Base-by-base conservation (phyloP, 2,888 invertebrate genomes). In the Luperina testacea region DNA sequence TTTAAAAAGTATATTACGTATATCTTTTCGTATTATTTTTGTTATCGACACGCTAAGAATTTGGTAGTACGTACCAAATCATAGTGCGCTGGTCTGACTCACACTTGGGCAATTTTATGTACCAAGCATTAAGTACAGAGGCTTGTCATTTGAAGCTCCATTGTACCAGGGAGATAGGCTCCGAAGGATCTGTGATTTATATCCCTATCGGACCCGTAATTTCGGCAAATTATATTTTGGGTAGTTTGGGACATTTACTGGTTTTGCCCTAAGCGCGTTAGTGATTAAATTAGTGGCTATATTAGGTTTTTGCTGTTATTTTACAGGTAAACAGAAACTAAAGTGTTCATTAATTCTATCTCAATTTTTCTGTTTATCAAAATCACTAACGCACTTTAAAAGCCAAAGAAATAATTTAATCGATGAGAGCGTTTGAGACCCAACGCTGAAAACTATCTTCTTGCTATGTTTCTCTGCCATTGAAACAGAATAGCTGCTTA, bases 111-210 rank as follows among this genome's bases (percentile, higher is more conserved):
- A 48, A 24, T 74, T 73, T 77, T 80, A 75, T 86, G 45, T 65
- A 76, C 48, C 27, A 76, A 53, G 45, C 69, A 69, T 86, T 80
- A 83, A 64, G 63, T 83, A 53, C 78, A 86, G 74, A 75, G 48
- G 61, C 63, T 64, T 59, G 75, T 72, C 74, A 72, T 79, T 87
- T 68, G 48, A 59, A 72, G 38, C 61, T 74, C 68, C 32, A n/a
- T n/a, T n/a, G 71, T 76, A 72, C 53, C 48, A 79, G 69, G 64
- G 80, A 80, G 77, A 76, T 77, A 80, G 75, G 75, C 84, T 71
- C n/a, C 70, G 45, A 70, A 77, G 80, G 80, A 75, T 71, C 84
- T 80, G 84, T 83, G 64, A 87, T 87, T 85, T 78, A 85, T 87
- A 57, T 48, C 27, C 59, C 20, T 72, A 64, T 78, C 48, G 45